Percentiles rank a stretch among this genome's conserved stretches.
phyloP scores from a whole-genome alignment of 2,797 vertebrate species.

The Rachycentron canadum region DNA sequence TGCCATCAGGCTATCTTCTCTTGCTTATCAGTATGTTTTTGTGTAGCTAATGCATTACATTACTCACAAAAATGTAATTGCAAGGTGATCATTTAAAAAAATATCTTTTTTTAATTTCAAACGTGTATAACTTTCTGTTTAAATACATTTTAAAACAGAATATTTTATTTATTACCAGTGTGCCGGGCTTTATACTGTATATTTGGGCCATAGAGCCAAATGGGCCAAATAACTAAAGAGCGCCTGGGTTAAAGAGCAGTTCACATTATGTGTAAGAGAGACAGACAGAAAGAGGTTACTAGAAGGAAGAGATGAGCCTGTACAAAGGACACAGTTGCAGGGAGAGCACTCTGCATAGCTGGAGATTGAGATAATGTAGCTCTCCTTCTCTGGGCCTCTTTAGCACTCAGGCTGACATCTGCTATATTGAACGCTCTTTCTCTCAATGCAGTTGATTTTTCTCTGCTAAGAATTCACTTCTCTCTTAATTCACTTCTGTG shows the following conservation, averaged over 20 bases:
- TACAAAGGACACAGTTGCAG: conserved; percentile 49
- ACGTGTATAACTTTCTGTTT: not conserved
- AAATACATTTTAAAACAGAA: not conserved
- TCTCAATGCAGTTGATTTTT: conserved; percentile 58
- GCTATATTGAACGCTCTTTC: conserved; percentile 71
- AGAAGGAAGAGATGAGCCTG: conserved; percentile 31
- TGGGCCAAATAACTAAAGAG: not conserved
- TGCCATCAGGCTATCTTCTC: conserved; percentile 20
- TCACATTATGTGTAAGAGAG: not conserved
- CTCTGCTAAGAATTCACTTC: conserved; percentile 57
- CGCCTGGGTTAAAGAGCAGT: not conserved
- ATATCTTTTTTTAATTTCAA: too few relatives aligned
- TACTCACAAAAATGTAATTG: not conserved
- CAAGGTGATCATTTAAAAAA: not conserved
- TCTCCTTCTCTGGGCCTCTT: conserved; percentile 83
- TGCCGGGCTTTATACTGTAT: not conserved
- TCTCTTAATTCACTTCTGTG: conserved; percentile 43
- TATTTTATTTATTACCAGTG: too few relatives aligned
- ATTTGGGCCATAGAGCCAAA: not conserved
- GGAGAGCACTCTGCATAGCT: conserved; percentile 75
- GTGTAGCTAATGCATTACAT: not conserved
- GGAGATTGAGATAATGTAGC: conserved; percentile 82
- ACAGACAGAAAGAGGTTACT: conserved; percentile 16
- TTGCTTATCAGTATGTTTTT: conserved; percentile 19
- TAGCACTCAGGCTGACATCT: conserved; percentile 78